These are phyloP conservation scores for Melinopterus prodromus DNA, from an alignment of 2,888 invertebrate genomes.

Conservation along the genomic window DNA sequence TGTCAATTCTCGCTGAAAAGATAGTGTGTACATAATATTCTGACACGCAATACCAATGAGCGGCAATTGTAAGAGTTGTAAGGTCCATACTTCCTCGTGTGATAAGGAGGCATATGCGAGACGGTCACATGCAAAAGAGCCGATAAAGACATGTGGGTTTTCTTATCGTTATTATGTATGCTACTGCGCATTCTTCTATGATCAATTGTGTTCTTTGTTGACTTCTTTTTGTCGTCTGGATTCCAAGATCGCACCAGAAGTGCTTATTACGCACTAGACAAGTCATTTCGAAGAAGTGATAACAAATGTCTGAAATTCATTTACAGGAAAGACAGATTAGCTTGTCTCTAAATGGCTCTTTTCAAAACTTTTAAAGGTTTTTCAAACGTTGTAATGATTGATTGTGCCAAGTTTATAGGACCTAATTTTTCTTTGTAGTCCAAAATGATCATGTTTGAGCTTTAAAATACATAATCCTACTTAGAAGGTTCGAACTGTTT, in stretches of 20 bases:
- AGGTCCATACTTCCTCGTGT: not conserved
- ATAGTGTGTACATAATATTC: not conserved
- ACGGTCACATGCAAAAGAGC: not conserved
- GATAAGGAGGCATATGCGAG: not conserved
- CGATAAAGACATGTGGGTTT: not conserved
- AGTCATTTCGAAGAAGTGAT: not conserved
- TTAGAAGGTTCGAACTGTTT: too few species aligned
- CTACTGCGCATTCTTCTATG: not conserved
- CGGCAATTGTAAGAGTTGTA: not conserved
- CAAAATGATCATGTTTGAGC: too few species aligned
- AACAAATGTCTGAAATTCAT: not conserved
- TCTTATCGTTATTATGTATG: not conserved
- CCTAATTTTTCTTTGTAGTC: too few species aligned
- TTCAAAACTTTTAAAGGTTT: not conserved
- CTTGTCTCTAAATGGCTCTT: not conserved
- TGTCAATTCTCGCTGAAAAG: too few species aligned
- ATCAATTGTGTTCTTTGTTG: slow-evolving; percentile 1
- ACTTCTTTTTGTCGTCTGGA: not conserved
- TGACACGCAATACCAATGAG: not conserved
- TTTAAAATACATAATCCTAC: too few species aligned
- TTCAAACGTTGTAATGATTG: too few species aligned
- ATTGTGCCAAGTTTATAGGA: too few species aligned
- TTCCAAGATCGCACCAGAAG: not conserved
- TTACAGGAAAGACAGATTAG: not conserved
- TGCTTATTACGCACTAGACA: slow-evolving; percentile 7